Base-by-base conservation (phyloP, 2,797 vertebrate genomes). In the Gadopsis bispinosus region DNA sequence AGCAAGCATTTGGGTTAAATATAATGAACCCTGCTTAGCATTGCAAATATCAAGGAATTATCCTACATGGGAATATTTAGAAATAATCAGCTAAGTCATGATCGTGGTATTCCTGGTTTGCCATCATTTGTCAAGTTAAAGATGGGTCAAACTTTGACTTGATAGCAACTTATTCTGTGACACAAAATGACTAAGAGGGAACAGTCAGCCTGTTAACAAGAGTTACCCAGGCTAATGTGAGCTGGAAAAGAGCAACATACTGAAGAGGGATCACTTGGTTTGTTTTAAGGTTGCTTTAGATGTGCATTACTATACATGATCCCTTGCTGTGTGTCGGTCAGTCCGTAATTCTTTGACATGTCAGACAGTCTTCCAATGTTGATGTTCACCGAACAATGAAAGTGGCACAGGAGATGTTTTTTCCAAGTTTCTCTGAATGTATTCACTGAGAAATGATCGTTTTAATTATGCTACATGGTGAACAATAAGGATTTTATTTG, bases 301-400 rank as follows among this genome's bases (percentile, higher is more conserved):
- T 66, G 73, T 29, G 0, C 33, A 16, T 69, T 55, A 61, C n/a
- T 59, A 31, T 56, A 63, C 10, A 41, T 53, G 33, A 73, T 63
- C 58, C 45, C 60, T 71, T 35, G 48, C 67, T 58, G 26, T 33
- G 43, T 55, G 50, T 67, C 43, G 62, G 26, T 79, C 31, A 58
- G 50, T 69, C 39, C 51, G 3, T 74, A 2, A 55, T 54, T 65
- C 66, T 51, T 79, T 66, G 9, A 78, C 71, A 73, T 35, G 59
- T 77, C 70, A 63, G 33, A 64, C 71, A 58, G 91, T 92, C 90
- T 92, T 94, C 90, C 92, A 85, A 58, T 20, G 68, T 54, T 85
- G 75, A 74, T 39, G 11, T 72, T 78, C 81, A 86, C 83, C 69
- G 59, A 83, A 82, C 79, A 79, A 77, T 66, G 22, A 75, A n/a